These are phyloP conservation scores for Melanotaenia nigrans DNA, from an alignment of 2,797 vertebrate species.

Conservation along the genomic window DNA sequence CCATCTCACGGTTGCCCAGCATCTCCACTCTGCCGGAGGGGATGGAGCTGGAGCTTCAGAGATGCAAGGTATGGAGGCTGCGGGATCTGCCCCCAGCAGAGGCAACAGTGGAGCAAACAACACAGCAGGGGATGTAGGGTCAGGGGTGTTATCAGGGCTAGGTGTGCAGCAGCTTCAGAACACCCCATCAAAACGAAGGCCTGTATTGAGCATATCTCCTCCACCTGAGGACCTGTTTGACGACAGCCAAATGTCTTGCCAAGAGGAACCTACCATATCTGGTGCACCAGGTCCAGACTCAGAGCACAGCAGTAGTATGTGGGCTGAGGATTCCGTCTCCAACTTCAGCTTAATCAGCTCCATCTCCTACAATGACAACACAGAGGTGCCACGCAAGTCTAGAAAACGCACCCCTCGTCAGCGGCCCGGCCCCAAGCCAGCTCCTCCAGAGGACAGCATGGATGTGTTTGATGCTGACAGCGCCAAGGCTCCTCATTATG, in stretches of 20 bases:
- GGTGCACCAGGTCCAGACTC: slow-evolving; percentile 86
- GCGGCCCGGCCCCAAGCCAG: slow-evolving; percentile 93
- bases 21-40: slow-evolving; percentile 88
- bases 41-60: slow-evolving; percentile 84
- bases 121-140: slow-evolving; percentile 73
- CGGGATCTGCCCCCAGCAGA: slow-evolving; percentile 62
- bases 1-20: slow-evolving; percentile 94
- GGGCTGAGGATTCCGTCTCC: slow-evolving; percentile 98
- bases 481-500: slow-evolving; percentile 99
- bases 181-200: slow-evolving; percentile 95
- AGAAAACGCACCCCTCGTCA: slow-evolving; percentile 97
- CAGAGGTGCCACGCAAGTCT: slow-evolving; percentile 98
- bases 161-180: slow-evolving; percentile 87
- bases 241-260: slow-evolving; percentile 99
- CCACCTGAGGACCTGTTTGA: slow-evolving; percentile 98
- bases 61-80: slow-evolving; percentile 77
- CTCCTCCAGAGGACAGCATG: slow-evolving; percentile 95
- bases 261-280: slow-evolving; percentile 88
- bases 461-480: slow-evolving; percentile 99
- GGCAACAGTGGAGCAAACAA: slow-evolving; percentile 67
- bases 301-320: slow-evolving; percentile 98
- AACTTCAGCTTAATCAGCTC: slow-evolving; percentile 99
- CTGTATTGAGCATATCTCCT: slow-evolving; percentile 97
- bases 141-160: slow-evolving; percentile 69
- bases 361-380: slow-evolving; percentile 98